Percentiles rank a stretch among this genome's conserved stretches.
Conservation (phyloP, 2,113 vertebrate species). For the Meriones unguiculatus region DNA sequence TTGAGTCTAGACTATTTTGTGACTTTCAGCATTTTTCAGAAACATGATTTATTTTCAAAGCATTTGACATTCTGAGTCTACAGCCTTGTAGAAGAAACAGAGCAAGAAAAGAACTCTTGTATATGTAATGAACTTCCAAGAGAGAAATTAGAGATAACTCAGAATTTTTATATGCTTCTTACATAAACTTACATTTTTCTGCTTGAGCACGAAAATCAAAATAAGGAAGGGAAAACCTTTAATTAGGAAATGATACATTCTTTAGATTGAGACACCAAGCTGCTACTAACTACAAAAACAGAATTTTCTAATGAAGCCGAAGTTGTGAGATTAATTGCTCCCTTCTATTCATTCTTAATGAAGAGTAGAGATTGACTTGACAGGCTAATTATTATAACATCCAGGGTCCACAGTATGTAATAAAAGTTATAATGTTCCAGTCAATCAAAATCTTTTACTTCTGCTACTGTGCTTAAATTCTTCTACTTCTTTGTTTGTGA, state of each 20-base stretch:
- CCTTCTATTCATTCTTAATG: constrained; percentile 83
- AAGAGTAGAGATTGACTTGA: constrained; percentile 84
- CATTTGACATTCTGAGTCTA: constrained; percentile 25
- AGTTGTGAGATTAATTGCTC: constrained; percentile 82
- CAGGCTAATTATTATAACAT: constrained; percentile 84
- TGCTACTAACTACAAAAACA: constrained; percentile 70
- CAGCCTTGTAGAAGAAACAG: constrained; percentile 9
- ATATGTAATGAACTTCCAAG: constrained; percentile 54
- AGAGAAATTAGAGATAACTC: constrained; percentile 63
- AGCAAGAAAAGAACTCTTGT: not conserved
- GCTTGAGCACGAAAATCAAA: constrained; percentile 71
- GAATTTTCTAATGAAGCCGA: constrained; percentile 74
- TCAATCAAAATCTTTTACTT: constrained; percentile 82
- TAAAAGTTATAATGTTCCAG: constrained; percentile 78
- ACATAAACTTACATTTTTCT: constrained; percentile 63
- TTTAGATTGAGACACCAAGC: constrained; percentile 69
- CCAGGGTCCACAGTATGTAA: constrained; percentile 69
- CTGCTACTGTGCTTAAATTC: constrained; percentile 63
- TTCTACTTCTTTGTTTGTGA: constrained; percentile 69
- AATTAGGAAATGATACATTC: constrained; percentile 80
- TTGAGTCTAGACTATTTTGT: constrained; percentile 3
- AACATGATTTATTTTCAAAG: constrained; percentile 50
- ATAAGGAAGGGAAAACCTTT: constrained; percentile 73
- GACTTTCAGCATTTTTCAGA: constrained; percentile 56
- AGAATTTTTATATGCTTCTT: constrained; percentile 56